phyloP scores from a whole-genome alignment of 2,113 vertebrate species.

The Rhinopithecus roxellana region DNA sequence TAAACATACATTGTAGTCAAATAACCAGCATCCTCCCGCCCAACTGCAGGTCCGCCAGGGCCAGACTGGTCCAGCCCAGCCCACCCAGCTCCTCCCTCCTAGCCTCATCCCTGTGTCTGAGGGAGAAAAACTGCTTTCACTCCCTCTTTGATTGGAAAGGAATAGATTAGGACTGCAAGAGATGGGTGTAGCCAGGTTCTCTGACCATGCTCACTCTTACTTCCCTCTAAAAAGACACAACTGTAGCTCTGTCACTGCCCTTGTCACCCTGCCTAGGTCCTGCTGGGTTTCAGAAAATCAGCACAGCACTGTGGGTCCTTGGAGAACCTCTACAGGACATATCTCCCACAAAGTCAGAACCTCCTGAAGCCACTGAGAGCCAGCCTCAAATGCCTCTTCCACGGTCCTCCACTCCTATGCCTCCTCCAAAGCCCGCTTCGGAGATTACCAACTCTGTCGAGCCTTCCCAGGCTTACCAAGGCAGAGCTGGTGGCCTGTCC shows the following conservation, averaged over 20 bases:
- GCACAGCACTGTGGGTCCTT: background rate
- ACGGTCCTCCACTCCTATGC: no score
- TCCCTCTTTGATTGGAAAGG: slow-evolving; percentile 28
- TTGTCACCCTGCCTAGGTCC: background rate
- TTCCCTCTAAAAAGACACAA: background rate
- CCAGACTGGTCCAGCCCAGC: background rate
- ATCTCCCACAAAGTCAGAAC: background rate
- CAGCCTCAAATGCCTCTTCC: background rate
- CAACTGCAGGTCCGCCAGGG: slow-evolving; percentile 40
- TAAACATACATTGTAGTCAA: slow-evolving; percentile 86
- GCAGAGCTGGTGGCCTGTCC: background rate
- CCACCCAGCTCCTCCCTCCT: slow-evolving; percentile 47
- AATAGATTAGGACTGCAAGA: slow-evolving; percentile 39
- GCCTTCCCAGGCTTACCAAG: background rate
- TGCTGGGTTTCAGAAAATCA: background rate
- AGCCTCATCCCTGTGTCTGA: background rate
- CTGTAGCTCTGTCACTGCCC: background rate
- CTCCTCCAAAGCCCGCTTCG: background rate
- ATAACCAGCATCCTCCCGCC: slow-evolving; percentile 86
- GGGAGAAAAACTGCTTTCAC: background rate
- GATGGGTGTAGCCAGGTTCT: background rate
- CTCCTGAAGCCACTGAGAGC: background rate
- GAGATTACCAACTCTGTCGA: background rate
- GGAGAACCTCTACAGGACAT: background rate
- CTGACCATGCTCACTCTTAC: background rate